Percentiles rank a stretch among this genome's conserved stretches.
Conservation (phyloP, 2,888 invertebrate species). For the Ophion obscuratus region DNA sequence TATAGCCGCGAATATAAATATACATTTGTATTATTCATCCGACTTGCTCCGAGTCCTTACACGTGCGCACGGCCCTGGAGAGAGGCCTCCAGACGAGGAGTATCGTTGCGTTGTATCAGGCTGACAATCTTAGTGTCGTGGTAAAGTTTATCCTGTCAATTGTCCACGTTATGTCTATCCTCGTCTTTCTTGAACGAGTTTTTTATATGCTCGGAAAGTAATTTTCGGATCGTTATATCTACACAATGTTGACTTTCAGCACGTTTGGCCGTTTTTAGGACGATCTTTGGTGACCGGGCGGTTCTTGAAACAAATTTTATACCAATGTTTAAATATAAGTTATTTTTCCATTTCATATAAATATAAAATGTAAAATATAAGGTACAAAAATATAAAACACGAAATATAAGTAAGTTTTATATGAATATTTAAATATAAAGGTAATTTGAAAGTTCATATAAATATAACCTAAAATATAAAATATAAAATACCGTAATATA, state of each 20-base stretch:
- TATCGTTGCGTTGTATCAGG: slow-evolving; percentile 25
- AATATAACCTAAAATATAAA: background rate
- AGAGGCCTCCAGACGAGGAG: slow-evolving; percentile 35
- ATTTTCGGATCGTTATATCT: background rate
- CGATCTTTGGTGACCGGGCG: background rate
- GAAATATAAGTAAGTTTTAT: too few relatives aligned
- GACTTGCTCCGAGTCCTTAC: background rate
- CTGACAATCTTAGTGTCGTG: slow-evolving; percentile 24
- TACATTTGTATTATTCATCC: slow-evolving; percentile 11
- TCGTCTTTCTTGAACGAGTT: slow-evolving; percentile 28
- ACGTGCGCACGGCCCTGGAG: background rate
- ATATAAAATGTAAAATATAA: too few relatives aligned
- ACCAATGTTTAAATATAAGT: too few relatives aligned
- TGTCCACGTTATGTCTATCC: slow-evolving; percentile 6
- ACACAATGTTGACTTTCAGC: slow-evolving; percentile 56
- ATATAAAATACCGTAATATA: background rate
- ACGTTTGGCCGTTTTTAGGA: slow-evolving; percentile 22
- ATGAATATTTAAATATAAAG: background rate
- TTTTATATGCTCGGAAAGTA: background rate
- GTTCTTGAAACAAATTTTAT: background rate
- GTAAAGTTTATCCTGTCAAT: slow-evolving; percentile 46
- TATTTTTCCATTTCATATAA: too few relatives aligned
- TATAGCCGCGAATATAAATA: background rate
- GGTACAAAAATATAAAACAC: too few relatives aligned
- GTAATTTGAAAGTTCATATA: background rate